Conservation (phyloP, 2,888 invertebrate species). For the Corbicula japonica region DNA sequence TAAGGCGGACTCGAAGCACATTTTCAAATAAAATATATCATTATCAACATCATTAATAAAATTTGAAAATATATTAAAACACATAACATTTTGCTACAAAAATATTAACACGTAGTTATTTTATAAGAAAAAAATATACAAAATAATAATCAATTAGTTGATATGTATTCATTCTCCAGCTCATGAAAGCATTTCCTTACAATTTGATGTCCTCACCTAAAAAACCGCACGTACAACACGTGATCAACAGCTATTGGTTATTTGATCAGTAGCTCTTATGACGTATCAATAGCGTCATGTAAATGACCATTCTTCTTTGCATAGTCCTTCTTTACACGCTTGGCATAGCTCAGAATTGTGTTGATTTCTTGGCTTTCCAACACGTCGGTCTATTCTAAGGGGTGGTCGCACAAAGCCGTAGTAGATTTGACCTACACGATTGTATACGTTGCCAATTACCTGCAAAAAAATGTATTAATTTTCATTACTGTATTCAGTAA, state of each 20-base stretch:
- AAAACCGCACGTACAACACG: neutral
- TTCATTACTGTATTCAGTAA: neutral
- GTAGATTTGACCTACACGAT: constrained; percentile 86
- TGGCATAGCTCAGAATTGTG: constrained; percentile 87
- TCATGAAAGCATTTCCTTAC: neutral
- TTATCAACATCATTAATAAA: no score
- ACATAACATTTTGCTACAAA: no score
- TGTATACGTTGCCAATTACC: constrained; percentile 87
- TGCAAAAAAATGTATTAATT: constrained; percentile 70
- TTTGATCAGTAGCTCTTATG: constrained; percentile 35
- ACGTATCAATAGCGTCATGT: constrained; percentile 69
- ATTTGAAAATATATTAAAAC: no score
- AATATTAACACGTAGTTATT: neutral
- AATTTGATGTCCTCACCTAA: constrained; percentile 8
- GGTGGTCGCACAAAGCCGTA: constrained; percentile 87
- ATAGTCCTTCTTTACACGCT: constrained; percentile 87
- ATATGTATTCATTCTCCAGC: neutral
- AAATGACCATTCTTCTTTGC: constrained; percentile 83
- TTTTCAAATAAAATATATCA: no score
- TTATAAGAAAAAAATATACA: neutral
- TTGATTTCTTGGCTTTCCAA: constrained; percentile 87
- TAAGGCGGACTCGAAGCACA: no score
- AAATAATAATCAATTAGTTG: neutral
- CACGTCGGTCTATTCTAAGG: constrained; percentile 85
- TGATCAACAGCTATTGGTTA: constrained; percentile 22